These are phyloP conservation scores for Dasypolia templi DNA, from an alignment of 2,888 invertebrate genomes.

Conservation along the genomic window DNA sequence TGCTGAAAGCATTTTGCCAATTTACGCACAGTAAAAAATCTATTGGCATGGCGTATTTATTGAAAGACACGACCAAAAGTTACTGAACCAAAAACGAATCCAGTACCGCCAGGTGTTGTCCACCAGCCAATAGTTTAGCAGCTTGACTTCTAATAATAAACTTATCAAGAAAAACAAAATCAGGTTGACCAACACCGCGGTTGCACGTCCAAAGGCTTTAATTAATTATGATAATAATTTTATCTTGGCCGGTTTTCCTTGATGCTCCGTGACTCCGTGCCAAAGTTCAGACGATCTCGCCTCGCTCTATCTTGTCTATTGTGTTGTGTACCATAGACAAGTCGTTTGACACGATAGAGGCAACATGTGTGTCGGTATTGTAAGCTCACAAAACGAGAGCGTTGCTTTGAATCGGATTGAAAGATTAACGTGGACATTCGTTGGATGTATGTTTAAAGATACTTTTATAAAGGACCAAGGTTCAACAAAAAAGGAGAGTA, in stretches of 20 bases:
- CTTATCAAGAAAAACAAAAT: conserved; percentile 46
- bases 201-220: conserved; percentile 60
- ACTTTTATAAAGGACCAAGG: conserved; percentile 4
- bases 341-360: conserved; percentile 46
- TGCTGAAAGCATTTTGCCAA: background rate
- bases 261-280: conserved; percentile 65
- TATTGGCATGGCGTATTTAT: background rate
- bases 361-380: conserved; percentile 41
- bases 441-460: conserved; percentile 15
- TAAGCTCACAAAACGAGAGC: conserved; percentile 22
- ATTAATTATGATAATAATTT: conserved; percentile 58
- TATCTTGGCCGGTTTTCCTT: conserved; percentile 75
- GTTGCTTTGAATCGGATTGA: conserved; percentile 39
- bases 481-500: background rate
- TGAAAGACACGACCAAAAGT: conserved; percentile 21
- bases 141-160: conserved; percentile 47
- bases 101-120: conserved; percentile 37
- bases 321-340: conserved; percentile 43
- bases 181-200: conserved; percentile 58
- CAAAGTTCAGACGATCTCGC: conserved; percentile 73
- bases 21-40: background rate
- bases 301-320: conserved; percentile 50
- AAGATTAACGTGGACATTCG: conserved; percentile 35
- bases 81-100: conserved; percentile 30
- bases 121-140: conserved; percentile 40